Conservation (phyloP, 2,888 invertebrate genomes). For the Acheta domesticus region DNA sequence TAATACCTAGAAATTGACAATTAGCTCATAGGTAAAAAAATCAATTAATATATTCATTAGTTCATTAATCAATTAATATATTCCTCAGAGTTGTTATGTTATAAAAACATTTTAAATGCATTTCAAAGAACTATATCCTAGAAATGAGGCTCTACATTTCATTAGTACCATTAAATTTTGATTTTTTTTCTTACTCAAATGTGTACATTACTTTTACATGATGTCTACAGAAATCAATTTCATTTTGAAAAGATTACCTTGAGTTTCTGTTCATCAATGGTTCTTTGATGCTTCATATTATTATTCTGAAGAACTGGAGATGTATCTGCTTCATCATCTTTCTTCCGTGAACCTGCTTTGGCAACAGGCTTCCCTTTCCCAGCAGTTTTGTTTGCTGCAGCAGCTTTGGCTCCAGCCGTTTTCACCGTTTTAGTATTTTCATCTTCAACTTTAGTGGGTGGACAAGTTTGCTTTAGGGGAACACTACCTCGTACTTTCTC, state of each 20-base stretch:
- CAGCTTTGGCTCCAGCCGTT: slow-evolving; percentile 23
- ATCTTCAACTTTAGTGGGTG: not conserved
- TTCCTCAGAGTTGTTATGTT: too few species aligned
- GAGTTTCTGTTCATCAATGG: slow-evolving; percentile 90
- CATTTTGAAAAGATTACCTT: slow-evolving; percentile 52
- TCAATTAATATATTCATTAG: too few species aligned
- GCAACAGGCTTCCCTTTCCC: slow-evolving; percentile 18
- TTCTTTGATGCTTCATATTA: slow-evolving; percentile 85
- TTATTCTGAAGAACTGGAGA: slow-evolving; percentile 76
- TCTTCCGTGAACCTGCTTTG: slow-evolving; percentile 55
- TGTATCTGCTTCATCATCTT: slow-evolving; percentile 80
- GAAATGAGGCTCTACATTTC: too few species aligned
- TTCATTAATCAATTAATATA: not conserved
- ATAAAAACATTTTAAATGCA: too few species aligned
- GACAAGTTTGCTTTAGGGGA: not conserved
- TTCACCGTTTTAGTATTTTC: slow-evolving; percentile 25
- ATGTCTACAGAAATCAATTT: too few species aligned
- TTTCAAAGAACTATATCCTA: too few species aligned
- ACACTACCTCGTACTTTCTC: slow-evolving; percentile 11
- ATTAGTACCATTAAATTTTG: too few species aligned
- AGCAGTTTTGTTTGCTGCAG: not conserved
- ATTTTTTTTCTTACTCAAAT: too few species aligned
- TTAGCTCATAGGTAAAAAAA: not conserved
- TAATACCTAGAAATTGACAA: slow-evolving; percentile 50
- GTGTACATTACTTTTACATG: too few species aligned